Evolutionary conservation across 2,888 invertebrate species (phyloP), one percentile per base, ranked within the genome.

Genomic region (Tridacna gigas): DNA sequence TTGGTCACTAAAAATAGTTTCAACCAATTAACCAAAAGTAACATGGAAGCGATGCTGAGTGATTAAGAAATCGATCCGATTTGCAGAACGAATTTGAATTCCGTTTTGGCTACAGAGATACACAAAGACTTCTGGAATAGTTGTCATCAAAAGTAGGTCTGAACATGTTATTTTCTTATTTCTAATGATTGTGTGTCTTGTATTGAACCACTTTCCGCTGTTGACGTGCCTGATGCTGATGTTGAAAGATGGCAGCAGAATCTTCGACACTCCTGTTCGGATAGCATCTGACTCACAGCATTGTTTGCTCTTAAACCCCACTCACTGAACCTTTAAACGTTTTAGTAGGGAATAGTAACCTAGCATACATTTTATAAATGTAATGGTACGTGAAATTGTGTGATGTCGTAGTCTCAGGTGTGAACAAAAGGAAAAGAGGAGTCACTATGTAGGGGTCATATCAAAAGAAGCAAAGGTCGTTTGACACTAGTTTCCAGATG

Each of bases 21-120:
- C 80, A 80, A 73, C 71, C 82, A 80, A 79, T 82, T 85, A 84
- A 78, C 61, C 74, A 71, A 71, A 74, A 80, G 79, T 79, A 82
- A 80, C 80, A 84, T 84, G 84, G 84, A 80, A 80, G 80, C 84
- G 77, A 73, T 60, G 79, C 45, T 81, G 84, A 81, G 76, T 84
- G 81, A 81, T 73, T 71, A 71, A 79, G 78, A 81, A 84, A 78
- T 81, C 79, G 79, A 84, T 80, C 69, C 77, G 15, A 56, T 56
- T 37, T 9, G 56, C 15, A 56, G 56, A 56, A 56, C 56, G 56
- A 56, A 56, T 56, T 56, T 56, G 56, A 25, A 63, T 22, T 63
- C 63, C 2, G 63, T 63, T 28, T 18, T 69, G 69, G n/a, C 37
- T n/a, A 20, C n/a, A 69, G 45, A 5, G 45, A 47, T 28, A 5